Percentiles rank a stretch among this genome's conserved stretches.
phyloP scores from a whole-genome alignment of 2,888 invertebrate genomes.

The Dione juno region DNA sequence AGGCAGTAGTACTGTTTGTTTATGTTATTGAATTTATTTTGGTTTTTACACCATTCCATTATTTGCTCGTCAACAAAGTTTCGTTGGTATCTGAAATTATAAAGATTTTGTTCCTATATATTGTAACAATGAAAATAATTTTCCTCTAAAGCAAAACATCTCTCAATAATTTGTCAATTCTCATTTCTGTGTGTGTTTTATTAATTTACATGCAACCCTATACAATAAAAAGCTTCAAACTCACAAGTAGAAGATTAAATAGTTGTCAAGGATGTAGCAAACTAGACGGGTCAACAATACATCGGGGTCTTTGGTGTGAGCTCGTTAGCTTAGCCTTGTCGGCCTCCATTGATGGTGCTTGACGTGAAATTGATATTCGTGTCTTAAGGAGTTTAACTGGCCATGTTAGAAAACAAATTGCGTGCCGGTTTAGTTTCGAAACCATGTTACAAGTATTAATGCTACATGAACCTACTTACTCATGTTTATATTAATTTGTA shows the following conservation, averaged over 20 bases:
- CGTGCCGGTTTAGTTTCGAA: background rate
- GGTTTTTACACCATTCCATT: too few relatives aligned
- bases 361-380: constrained; percentile 40
- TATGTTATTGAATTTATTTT: too few relatives aligned
- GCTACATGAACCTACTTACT: background rate
- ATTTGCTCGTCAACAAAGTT: too few relatives aligned
- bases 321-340: constrained; percentile 45
- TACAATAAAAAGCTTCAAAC: background rate
- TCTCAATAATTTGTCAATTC: too few relatives aligned
- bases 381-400: constrained; percentile 42
- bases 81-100: too few relatives aligned
- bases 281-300: constrained; percentile 51
- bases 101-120: too few relatives aligned
- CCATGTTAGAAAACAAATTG: constrained; percentile 30
- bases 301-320: constrained; percentile 50
- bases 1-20: too few relatives aligned
- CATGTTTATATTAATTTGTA: background rate
- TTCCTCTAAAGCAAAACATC: too few relatives aligned
- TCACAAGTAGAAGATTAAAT: constrained; percentile 43
- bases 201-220: background rate
- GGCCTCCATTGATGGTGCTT: constrained; percentile 32
- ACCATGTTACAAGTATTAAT: background rate
- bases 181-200: too few relatives aligned
- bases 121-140: too few relatives aligned
- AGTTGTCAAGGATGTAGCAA: constrained; percentile 48